A percentile compares a stretch with the other conserved stretches of the same genome.
phyloP scores from a whole-genome alignment of 2,888 invertebrate genomes.

The Tetramorium bicarinatum region DNA sequence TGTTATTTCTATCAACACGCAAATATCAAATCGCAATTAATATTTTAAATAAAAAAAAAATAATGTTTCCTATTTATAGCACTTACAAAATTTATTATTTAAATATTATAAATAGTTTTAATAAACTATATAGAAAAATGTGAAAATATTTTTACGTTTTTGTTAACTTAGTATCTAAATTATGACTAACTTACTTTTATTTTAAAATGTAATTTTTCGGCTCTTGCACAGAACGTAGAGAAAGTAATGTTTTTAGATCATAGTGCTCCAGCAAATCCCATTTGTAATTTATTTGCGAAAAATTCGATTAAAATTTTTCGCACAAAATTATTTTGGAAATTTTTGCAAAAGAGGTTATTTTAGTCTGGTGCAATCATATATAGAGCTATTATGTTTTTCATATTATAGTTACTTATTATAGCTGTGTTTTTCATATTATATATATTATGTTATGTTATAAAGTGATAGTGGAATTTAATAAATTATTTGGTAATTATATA shows the following conservation, averaged over 20 bases:
- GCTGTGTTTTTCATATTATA: no score
- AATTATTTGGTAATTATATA: not conserved
- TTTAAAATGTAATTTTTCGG: not conserved
- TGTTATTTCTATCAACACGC: not conserved
- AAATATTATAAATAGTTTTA: not conserved
- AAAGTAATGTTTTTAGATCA: not conserved
- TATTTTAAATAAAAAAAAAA: not conserved
- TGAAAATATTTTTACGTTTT: constrained; percentile 2
- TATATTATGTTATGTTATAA: not conserved
- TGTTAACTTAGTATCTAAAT: not conserved
- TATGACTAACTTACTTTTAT: not conserved
- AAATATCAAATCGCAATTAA: constrained; percentile 6
- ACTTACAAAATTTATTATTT: not conserved
- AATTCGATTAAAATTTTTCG: not conserved
- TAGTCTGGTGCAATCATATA: not conserved
- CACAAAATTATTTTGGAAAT: not conserved
- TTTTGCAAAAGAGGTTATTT: not conserved
- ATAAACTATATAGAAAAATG: not conserved
- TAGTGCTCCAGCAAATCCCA: not conserved
- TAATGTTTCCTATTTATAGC: not conserved
- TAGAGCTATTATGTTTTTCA: not conserved
- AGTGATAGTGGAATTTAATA: not conserved
- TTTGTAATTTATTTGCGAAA: constrained; percentile 7
- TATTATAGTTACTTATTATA: no score
- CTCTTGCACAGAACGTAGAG: not conserved